phyloP scores from a whole-genome alignment of 2,797 vertebrate genomes.

The Lacerta agilis region DNA sequence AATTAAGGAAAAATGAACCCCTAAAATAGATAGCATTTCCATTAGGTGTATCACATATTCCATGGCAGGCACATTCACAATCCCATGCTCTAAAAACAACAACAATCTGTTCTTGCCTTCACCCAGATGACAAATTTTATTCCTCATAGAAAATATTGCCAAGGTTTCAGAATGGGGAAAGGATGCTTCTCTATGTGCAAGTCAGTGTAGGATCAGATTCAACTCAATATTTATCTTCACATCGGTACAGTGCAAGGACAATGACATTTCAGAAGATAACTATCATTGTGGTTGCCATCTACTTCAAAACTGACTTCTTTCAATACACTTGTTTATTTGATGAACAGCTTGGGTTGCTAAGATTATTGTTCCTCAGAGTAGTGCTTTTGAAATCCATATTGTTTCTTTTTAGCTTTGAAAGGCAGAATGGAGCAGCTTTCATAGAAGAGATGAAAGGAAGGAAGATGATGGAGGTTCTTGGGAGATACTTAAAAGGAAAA shows the following conservation, averaged over 20 bases:
- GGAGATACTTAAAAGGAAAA: slow-evolving; percentile 45
- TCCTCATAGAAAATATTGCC: not conserved
- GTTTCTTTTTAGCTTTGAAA: slow-evolving; percentile 27
- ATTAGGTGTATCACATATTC: not conserved
- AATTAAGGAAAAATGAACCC: too few relatives aligned
- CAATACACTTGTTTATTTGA: slow-evolving; percentile 37
- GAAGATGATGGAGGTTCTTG: slow-evolving; percentile 25
- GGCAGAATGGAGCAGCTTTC: slow-evolving; percentile 36
- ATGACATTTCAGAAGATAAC: slow-evolving; percentile 34
- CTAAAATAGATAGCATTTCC: not conserved
- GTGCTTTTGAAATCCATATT: slow-evolving; percentile 38
- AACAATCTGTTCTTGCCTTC: not conserved
- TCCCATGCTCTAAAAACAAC: not conserved
- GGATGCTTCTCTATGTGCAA: not conserved
- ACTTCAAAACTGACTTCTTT: slow-evolving; percentile 10
- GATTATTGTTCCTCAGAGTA: slow-evolving; percentile 19
- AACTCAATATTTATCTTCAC: not conserved
- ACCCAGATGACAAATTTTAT: not conserved
- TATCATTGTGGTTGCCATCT: not conserved
- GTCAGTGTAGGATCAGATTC: not conserved
- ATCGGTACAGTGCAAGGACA: not conserved
- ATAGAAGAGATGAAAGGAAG: slow-evolving; percentile 45
- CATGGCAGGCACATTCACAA: not conserved
- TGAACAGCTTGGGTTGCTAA: slow-evolving; percentile 22
- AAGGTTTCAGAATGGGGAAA: not conserved